Percentiles rank a stretch among this genome's conserved stretches.
These are phyloP conservation scores for Alexandromys fortis DNA, from an alignment of 2,113 vertebrate genomes.

Conservation along the genomic window DNA sequence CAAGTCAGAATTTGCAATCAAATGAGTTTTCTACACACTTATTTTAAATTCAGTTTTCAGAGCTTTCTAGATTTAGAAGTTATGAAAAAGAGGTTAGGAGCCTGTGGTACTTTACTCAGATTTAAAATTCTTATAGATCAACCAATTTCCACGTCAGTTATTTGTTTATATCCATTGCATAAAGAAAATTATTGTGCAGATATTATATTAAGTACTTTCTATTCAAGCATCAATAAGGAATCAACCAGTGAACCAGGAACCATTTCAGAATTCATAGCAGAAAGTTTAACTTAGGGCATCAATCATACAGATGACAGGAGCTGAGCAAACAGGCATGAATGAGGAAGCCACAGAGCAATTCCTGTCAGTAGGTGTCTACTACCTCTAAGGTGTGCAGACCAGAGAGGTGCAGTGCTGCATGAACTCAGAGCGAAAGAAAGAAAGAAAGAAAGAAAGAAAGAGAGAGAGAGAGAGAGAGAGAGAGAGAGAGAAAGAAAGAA, in stretches of 20 bases:
- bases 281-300: neutral
- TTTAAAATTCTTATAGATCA: neutral
- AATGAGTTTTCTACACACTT: neutral
- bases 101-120: neutral
- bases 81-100: neutral
- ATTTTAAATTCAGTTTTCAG: conserved; percentile 8
- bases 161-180: neutral
- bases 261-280: neutral
- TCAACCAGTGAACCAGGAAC: neutral
- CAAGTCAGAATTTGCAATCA: neutral
- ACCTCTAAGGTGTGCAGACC: neutral
- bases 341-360: neutral
- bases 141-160: neutral
- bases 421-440: neutral
- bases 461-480: no score
- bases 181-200: neutral
- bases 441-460: neutral
- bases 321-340: neutral
- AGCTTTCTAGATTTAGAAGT: conserved; percentile 10
- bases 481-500: neutral
- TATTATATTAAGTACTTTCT: neutral
- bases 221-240: neutral
- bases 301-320: neutral
- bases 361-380: neutral
- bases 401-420: neutral